A percentile compares a stretch with the other conserved stretches of the same genome.
phyloP scores from a whole-genome alignment of 1,140 invertebrate genomes.

The Pectinophora gossypiella region DNA sequence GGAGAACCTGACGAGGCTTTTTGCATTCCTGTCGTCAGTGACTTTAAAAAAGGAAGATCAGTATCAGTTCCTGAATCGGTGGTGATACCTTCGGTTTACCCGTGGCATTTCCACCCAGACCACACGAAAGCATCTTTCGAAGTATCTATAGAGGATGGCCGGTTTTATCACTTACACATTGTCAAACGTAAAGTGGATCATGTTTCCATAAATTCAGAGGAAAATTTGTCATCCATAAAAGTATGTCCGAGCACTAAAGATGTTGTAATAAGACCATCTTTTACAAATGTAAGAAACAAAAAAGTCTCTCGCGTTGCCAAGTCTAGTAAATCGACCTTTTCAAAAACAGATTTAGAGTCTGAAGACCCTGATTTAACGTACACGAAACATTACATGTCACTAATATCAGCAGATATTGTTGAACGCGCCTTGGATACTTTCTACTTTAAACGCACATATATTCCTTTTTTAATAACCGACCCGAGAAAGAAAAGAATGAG shows the following conservation, averaged over 20 bases:
- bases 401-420: constrained; percentile 35
- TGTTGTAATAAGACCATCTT: too few species aligned
- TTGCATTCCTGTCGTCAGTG: constrained; percentile 29
- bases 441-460: constrained; percentile 39
- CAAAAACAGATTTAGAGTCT: background rate
- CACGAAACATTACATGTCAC: too few species aligned
- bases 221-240: too few species aligned
- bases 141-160: constrained; percentile 28
- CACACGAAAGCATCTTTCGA: constrained; percentile 16
- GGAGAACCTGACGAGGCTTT: constrained; percentile 26
- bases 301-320: background rate
- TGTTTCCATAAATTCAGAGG: constrained; percentile 13
- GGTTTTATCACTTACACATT: constrained; percentile 40
- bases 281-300: too few species aligned
- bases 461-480: constrained; percentile 23
- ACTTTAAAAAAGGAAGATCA: constrained; percentile 15
- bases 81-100: constrained; percentile 37
- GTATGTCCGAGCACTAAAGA: too few species aligned
- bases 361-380: too few species aligned
- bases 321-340: background rate
- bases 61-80: constrained; percentile 35
- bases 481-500: constrained; percentile 21
- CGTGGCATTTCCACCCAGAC: constrained; percentile 40
- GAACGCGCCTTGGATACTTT: constrained; percentile 42
- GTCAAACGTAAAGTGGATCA: constrained; percentile 28